A percentile compares a stretch with the other conserved stretches of the same genome.
phyloP scores from a whole-genome alignment of 2,113 vertebrate species.

The Tonatia bakeri region DNA sequence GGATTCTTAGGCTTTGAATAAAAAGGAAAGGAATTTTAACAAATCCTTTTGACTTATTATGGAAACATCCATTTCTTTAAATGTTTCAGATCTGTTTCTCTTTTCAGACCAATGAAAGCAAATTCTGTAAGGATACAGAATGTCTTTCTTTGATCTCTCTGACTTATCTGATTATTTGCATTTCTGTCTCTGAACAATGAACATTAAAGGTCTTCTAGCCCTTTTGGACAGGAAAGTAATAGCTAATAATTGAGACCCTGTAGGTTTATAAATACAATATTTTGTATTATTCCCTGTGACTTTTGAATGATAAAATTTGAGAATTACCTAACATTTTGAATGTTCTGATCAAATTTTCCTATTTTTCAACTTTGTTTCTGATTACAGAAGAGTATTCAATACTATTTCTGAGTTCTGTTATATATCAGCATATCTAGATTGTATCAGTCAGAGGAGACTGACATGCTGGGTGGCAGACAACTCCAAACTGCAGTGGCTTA shows the following conservation, averaged over 20 bases:
- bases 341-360: neutral
- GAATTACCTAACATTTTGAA: neutral
- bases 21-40: neutral
- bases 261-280: neutral
- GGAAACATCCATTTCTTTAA: neutral
- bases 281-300: neutral
- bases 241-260: neutral
- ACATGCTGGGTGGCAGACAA: neutral
- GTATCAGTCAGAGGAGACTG: neutral
- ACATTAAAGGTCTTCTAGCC: neutral
- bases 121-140: neutral
- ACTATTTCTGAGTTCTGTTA: neutral
- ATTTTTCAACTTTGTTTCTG: neutral
- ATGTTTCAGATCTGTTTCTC: neutral
- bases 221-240: neutral
- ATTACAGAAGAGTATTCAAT: neutral
- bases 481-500: neutral
- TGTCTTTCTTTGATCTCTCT: neutral
- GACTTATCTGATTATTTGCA: neutral
- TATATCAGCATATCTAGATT: neutral
- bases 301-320: conserved; percentile 18
- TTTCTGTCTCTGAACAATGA: neutral
- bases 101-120: neutral
- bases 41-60: neutral
- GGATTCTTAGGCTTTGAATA: neutral